Base-by-base conservation (phyloP, 2,888 invertebrate species). In the Napeogenes sylphis region DNA sequence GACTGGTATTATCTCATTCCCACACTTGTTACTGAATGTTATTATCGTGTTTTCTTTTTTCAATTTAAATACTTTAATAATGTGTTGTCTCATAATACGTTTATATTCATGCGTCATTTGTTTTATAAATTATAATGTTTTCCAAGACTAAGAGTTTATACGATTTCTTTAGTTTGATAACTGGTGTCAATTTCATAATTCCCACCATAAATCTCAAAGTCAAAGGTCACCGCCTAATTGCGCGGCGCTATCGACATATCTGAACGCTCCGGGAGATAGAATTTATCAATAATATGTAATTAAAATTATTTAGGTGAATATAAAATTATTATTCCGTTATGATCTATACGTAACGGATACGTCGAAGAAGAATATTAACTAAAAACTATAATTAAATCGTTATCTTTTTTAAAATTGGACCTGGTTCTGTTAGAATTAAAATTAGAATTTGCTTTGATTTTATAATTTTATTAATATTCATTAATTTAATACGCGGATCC, bases 221-320 rank as follows among this genome's bases (percentile, higher is more conserved):
- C 88, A 89, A 81, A 90, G 90, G 83, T 90, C 89, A 85, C 71
- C 76, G 82, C 75, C 85, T 90, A 89, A 90, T 88, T 88, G 84
- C 82, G 81, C 82, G 75, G 84, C 81, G 82, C 81, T 84, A 86
- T 86, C 88, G 85, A 83, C 79, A 82, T 84, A 85, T 85, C 85
- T 75, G 70, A 80, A 73, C 86, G 87, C 87, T 85, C 77, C 82
- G 79, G 79, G 82, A 83, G 78, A 83, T 81, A 83, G 84, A 84
- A 87, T 90, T 85, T 85, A 89, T 89, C 89, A 87, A 90, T 88
- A 89, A 88, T 87, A 83, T 89, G 84, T 90, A 90, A 90, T 90
- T 90, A 90, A 90, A 90, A 90, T 85, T 87, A 87, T 90, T 88
- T 87, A 87, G 84, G 77, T 73, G 82, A 76, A 72, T 73, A 77